Evolutionary conservation across 2,888 invertebrate species (phyloP).

Genomic region (Piscicola geometra): DNA sequence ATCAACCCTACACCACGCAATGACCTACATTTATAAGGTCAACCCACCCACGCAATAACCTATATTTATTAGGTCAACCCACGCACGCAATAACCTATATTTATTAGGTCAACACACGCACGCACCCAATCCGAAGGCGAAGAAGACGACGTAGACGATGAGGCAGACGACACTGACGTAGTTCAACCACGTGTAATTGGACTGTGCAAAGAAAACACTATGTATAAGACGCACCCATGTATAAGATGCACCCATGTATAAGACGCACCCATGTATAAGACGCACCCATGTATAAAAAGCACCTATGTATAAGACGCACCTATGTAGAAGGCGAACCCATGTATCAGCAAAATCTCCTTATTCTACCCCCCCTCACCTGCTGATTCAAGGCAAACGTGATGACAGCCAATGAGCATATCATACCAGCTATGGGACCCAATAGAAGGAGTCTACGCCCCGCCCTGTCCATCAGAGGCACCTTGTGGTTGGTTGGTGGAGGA

Average conservation of each 20-base stretch:
- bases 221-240: too few species aligned
- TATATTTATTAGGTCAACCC: neutral
- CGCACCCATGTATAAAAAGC: too few species aligned
- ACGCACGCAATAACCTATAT: too few species aligned
- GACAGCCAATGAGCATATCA: constrained; percentile 63
- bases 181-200: constrained; percentile 45
- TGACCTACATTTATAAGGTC: neutral
- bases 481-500: neutral
- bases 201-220: constrained; percentile 45
- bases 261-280: too few species aligned
- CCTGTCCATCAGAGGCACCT: constrained; percentile 88
- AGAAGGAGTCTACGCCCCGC: constrained; percentile 87
- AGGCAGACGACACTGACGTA: constrained; percentile 65
- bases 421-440: constrained; percentile 72
- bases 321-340: too few species aligned
- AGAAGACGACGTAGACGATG: constrained; percentile 76
- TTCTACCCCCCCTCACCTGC: constrained; percentile 43
- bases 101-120: constrained; percentile 29
- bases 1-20: neutral
- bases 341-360: too few species aligned
- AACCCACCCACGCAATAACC: neutral
- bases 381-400: constrained; percentile 62
- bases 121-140: constrained; percentile 75
- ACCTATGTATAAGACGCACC: too few species aligned
- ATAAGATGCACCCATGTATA: too few species aligned